phyloP scores from a whole-genome alignment of 2,888 invertebrate genomes.

The Cosmia pyralina region DNA sequence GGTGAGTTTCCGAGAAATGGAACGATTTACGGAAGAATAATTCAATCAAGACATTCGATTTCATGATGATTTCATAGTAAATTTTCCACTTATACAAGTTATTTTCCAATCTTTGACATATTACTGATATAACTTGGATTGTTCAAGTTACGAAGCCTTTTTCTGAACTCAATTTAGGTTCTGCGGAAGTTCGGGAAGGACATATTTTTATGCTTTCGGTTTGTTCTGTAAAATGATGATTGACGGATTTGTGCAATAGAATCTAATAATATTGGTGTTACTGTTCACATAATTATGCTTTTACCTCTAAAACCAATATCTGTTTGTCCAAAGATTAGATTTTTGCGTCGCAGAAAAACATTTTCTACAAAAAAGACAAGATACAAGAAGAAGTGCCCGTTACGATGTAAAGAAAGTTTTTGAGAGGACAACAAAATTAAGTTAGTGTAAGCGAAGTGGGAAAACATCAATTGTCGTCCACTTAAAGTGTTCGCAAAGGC shows the following conservation, averaged over 20 bases:
- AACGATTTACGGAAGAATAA: conserved; percentile 53
- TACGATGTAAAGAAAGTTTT: conserved; percentile 65
- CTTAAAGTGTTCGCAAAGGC: conserved; percentile 84
- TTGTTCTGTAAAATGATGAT: conserved; percentile 12
- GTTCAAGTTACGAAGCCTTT: conserved; percentile 51
- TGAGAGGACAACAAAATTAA: conserved; percentile 72
- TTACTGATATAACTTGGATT: conserved; percentile 50
- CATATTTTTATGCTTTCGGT: conserved; percentile 42
- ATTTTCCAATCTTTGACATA: conserved; percentile 58
- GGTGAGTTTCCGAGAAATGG: conserved; percentile 53
- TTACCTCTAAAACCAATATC: background rate
- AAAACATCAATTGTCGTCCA: conserved; percentile 83
- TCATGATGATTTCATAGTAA: conserved; percentile 64
- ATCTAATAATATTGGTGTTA: background rate
- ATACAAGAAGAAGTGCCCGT: conserved; percentile 14
- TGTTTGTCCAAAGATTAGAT: background rate
- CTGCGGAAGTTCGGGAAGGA: conserved; percentile 26
- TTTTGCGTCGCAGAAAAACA: background rate
- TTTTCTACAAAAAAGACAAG: conserved; percentile 19
- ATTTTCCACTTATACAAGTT: conserved; percentile 59
- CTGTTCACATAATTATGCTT: conserved; percentile 1
- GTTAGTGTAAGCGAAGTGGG: conserved; percentile 72
- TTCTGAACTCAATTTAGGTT: conserved; percentile 46
- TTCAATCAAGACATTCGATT: conserved; percentile 62
- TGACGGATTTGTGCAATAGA: background rate